Evolutionary conservation across 2,797 vertebrate genomes (phyloP).

Genomic region (Protosalanx chinensis): DNA sequence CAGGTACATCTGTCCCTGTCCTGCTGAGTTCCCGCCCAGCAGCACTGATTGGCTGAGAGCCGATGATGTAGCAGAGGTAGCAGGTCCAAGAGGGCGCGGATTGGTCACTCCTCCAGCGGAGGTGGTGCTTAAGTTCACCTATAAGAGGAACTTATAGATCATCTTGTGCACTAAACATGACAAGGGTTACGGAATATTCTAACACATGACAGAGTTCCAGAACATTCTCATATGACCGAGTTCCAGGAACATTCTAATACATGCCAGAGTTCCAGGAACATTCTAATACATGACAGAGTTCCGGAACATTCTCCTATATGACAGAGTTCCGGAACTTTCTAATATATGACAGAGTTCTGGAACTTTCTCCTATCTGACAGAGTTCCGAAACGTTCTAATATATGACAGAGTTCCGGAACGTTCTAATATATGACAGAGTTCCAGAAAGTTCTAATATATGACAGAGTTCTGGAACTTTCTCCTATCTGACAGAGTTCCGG

Average conservation of each 20-base stretch:
- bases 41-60: constrained; percentile 92
- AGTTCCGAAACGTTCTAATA: neutral
- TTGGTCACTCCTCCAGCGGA: constrained; percentile 70
- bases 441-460: no score
- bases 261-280: neutral
- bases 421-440: neutral
- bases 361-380: neutral
- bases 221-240: neutral
- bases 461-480: neutral
- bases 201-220: neutral
- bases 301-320: neutral
- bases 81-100: constrained; percentile 73
- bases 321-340: neutral
- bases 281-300: neutral
- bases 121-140: constrained; percentile 76
- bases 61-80: constrained; percentile 82
- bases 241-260: neutral
- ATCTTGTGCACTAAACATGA: neutral
- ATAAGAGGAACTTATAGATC: constrained; percentile 9
- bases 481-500: neutral
- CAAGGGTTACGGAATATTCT: neutral
- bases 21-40: constrained; percentile 86
- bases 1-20: constrained; percentile 95
- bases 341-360: neutral
- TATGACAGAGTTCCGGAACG: neutral